Evolutionary conservation across 2,113 vertebrate genomes (phyloP).

Genomic region (Ceuthmochares aereus): DNA sequence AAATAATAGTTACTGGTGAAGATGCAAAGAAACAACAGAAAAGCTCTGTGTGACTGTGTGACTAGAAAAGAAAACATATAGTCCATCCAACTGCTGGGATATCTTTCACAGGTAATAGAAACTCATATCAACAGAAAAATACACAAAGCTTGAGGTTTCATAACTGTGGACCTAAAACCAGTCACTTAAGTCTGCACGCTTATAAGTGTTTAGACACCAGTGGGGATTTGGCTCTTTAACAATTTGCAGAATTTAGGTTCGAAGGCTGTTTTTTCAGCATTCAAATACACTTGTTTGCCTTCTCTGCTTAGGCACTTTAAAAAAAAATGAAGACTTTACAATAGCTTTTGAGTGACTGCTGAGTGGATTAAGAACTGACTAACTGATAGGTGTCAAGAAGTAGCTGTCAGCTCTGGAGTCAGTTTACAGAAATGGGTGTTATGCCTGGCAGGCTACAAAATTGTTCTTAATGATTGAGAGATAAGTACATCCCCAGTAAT

Average conservation of each 20-base stretch:
- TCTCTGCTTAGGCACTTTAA: background rate
- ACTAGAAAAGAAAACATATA: background rate
- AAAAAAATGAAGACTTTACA: background rate
- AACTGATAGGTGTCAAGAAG: constrained; percentile 30
- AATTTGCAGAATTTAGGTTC: constrained; percentile 10
- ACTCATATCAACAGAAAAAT: constrained; percentile 55
- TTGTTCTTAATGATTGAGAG: background rate
- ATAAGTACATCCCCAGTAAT: background rate
- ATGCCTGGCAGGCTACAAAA: background rate
- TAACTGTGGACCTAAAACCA: constrained; percentile 5
- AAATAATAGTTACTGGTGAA: constrained; percentile 6
- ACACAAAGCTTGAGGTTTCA: constrained; percentile 50
- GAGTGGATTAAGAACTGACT: constrained; percentile 27
- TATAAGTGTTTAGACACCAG: constrained; percentile 7
- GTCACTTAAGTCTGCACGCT: background rate
- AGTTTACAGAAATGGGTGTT: background rate
- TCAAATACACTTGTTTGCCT: constrained; percentile 9
- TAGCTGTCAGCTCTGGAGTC: background rate
- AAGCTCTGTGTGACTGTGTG: background rate
- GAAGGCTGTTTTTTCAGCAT: background rate
- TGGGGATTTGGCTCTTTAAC: constrained; percentile 28
- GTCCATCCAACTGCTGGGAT: background rate
- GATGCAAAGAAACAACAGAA: background rate
- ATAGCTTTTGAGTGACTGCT: background rate
- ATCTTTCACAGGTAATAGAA: constrained; percentile 17